phyloP scores from a whole-genome alignment of 2,113 vertebrate genomes.

The human region GRCh38 chr2:147884001-147884500 shows the following conservation, averaged over 20 bases:
- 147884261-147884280: constrained; percentile 33
- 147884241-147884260: neutral
- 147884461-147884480: neutral
- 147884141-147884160: neutral
- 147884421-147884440: constrained; percentile 33
- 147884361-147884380: constrained; percentile 32
- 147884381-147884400: constrained; percentile 1
- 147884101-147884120: constrained; percentile 26
- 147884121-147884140: neutral
- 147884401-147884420: constrained; percentile 20
- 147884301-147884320: constrained; percentile 36
- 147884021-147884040: constrained; percentile 19
- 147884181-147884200: neutral
- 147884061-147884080: neutral
- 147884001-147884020: neutral
- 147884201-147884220: neutral
- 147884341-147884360: neutral
- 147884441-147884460: constrained; percentile 41
- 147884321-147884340: constrained; percentile 14
- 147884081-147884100: constrained; percentile 1
- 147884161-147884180: constrained; percentile 34
- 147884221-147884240: neutral
- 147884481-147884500: neutral
- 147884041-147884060: neutral
- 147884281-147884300: neutral